Evolutionary conservation across 2,113 vertebrate genomes (phyloP).

Genomic region (Ranitomeya imitator): DNA sequence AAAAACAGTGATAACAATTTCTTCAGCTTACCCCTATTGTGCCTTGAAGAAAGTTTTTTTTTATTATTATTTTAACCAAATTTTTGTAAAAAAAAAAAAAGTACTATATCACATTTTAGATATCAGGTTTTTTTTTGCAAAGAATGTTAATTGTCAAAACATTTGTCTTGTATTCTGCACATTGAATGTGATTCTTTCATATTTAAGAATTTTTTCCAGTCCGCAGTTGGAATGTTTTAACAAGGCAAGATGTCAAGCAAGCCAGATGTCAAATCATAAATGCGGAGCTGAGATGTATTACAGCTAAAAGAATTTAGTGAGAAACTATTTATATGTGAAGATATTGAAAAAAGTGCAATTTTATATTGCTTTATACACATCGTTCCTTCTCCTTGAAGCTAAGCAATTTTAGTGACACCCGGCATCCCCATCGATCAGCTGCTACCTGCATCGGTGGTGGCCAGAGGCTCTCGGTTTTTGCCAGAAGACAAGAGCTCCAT

Average conservation of each 20-base stretch:
- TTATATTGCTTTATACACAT: background rate
- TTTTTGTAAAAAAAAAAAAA: background rate
- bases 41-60: background rate
- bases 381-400: no score
- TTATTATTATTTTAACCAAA: background rate
- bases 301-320: background rate
- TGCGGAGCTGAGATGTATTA: background rate
- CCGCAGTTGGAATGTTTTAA: background rate
- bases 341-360: background rate
- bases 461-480: no score
- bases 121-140: background rate
- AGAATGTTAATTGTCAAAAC: background rate
- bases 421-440: no score
- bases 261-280: background rate
- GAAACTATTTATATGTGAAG: background rate
- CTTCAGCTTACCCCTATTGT: background rate
- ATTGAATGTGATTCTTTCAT: background rate
- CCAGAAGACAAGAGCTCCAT: no score
- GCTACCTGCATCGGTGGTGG: no score
- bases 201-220: background rate
- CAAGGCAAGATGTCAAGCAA: background rate
- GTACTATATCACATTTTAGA: background rate
- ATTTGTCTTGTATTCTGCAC: background rate
- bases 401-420: no score
- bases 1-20: background rate